These are phyloP conservation scores for Heterotilapia buettikoferi DNA, from an alignment of 2,113 vertebrate genomes.

Conservation along the genomic window DNA sequence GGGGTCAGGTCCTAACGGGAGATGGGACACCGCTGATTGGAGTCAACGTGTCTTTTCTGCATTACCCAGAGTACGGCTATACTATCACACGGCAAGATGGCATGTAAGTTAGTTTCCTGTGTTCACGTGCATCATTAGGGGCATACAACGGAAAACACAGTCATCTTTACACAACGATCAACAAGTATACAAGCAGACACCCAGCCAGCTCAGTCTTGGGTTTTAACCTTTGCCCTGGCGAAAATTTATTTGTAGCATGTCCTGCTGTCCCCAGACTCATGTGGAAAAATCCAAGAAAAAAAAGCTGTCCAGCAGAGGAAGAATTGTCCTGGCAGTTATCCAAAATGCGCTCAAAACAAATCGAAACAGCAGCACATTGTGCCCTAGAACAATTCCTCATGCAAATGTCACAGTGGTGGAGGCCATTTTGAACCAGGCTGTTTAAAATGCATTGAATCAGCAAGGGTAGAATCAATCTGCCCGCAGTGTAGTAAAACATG, in stretches of 20 bases:
- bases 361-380: slow-evolving; percentile 37
- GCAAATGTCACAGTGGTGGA: slow-evolving; percentile 61
- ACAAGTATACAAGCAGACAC: background rate
- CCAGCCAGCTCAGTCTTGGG: background rate
- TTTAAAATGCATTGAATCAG: slow-evolving; percentile 73
- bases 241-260: background rate
- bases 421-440: slow-evolving; percentile 61
- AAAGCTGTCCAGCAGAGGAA: background rate
- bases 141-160: background rate
- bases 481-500: slow-evolving; percentile 60
- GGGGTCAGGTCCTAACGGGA: slow-evolving; percentile 93
- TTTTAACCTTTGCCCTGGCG: background rate
- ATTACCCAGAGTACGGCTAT: slow-evolving; percentile 88
- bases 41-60: slow-evolving; percentile 96
- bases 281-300: background rate
- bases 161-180: background rate
- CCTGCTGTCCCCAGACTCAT: background rate
- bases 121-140: background rate
- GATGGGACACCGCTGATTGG: slow-evolving; percentile 97
- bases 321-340: slow-evolving; percentile 15
- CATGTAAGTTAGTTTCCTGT: slow-evolving; percentile 78
- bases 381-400: slow-evolving; percentile 55
- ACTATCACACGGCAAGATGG: slow-evolving; percentile 95
- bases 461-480: slow-evolving; percentile 63
- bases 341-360: slow-evolving; percentile 31